A percentile compares a stretch with the other conserved stretches of the same genome.
Evolutionary conservation across 2,888 invertebrate species (phyloP).

Genomic region (Hydraecia micacea): DNA sequence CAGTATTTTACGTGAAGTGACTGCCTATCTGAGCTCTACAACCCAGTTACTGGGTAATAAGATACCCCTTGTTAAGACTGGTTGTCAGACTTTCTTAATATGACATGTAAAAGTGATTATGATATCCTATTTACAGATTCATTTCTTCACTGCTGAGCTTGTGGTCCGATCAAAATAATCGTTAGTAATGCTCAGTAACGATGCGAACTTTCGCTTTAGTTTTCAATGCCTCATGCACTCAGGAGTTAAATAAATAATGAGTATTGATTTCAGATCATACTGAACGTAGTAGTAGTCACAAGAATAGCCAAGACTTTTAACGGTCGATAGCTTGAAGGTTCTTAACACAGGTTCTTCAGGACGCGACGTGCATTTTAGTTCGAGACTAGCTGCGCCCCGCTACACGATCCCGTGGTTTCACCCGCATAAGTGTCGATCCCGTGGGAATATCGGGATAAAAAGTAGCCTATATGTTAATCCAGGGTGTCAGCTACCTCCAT

Average conservation of each 20-base stretch:
- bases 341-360: no score
- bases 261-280: constrained; percentile 24
- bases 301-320: neutral
- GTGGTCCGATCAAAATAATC: neutral
- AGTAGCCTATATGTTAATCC: no score
- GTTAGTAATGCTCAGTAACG: neutral
- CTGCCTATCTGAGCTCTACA: no score
- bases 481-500: no score
- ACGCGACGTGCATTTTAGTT: neutral
- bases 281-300: neutral
- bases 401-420: no score
- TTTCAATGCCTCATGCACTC: neutral
- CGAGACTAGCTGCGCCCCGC: neutral
- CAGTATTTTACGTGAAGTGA: no score
- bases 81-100: neutral
- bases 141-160: neutral
- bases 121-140: neutral
- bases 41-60: no score
- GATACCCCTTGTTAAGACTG: no score
- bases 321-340: constrained; percentile 18
- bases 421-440: no score
- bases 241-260: constrained; percentile 12
- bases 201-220: neutral
- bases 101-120: neutral
- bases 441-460: no score